Conservation (phyloP, 2,888 invertebrate species). For the Drosophila paramelanica region DNA sequence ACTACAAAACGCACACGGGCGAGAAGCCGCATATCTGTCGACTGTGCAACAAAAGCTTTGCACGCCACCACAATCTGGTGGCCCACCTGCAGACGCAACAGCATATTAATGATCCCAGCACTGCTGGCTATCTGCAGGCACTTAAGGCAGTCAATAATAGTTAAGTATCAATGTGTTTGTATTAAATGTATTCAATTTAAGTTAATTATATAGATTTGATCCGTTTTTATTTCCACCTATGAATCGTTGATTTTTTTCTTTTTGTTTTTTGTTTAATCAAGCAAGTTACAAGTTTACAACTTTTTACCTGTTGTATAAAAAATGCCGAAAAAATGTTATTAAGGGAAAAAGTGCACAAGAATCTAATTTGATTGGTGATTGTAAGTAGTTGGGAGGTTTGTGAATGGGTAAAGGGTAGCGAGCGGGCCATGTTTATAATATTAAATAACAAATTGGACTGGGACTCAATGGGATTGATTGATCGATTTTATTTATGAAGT, state of each 20-base stretch:
- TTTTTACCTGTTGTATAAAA: constrained; percentile 56
- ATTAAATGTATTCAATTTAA: background rate
- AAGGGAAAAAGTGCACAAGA: constrained; percentile 48
- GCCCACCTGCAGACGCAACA: constrained; percentile 83
- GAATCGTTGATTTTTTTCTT: constrained; percentile 1
- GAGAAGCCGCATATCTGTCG: constrained; percentile 83
- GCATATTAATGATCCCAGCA: constrained; percentile 81
- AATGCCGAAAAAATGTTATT: constrained; percentile 49
- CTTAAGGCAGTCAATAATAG: constrained; percentile 27
- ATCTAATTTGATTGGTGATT: constrained; percentile 37
- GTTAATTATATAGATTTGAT: constrained; percentile 37
- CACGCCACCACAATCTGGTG: constrained; percentile 83
- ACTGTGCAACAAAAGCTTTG: constrained; percentile 82
- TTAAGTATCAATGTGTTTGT: background rate
- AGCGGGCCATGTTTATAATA: constrained; percentile 59
- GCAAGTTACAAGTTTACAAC: constrained; percentile 52
- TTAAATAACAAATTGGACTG: constrained; percentile 75
- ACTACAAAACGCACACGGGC: constrained; percentile 83
- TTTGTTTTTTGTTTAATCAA: constrained; percentile 1
- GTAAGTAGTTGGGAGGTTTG: constrained; percentile 11
- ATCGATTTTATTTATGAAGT: constrained; percentile 14
- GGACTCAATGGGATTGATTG: constrained; percentile 11
- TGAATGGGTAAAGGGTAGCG: constrained; percentile 1
- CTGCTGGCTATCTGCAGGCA: constrained; percentile 48
- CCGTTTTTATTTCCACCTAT: constrained; percentile 53